These are phyloP conservation scores for Drosophila leontia DNA, from an alignment of 1,140 invertebrate genomes.

Conservation along the genomic window DNA sequence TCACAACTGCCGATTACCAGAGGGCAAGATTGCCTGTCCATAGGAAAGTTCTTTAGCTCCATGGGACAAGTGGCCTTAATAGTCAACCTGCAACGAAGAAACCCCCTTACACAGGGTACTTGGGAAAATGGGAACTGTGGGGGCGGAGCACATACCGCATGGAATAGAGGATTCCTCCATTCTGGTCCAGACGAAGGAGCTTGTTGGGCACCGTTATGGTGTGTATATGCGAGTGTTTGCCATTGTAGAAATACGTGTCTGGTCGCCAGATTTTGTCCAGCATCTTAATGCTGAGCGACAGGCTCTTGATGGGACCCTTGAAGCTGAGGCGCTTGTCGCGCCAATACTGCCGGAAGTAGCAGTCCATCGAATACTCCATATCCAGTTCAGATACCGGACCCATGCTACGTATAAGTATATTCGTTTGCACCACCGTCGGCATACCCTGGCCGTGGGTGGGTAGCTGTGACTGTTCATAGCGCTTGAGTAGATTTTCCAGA, in stretches of 20 bases:
- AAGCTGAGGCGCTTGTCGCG: slow-evolving; percentile 93
- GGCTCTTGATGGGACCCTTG: slow-evolving; percentile 91
- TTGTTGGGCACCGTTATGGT: slow-evolving; percentile 98
- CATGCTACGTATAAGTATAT: slow-evolving; percentile 97
- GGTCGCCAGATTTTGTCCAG: slow-evolving; percentile 97
- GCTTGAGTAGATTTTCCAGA: slow-evolving; percentile 93
- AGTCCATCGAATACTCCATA: slow-evolving; percentile 99
- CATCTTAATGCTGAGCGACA: slow-evolving; percentile 96
- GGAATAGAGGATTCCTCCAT: slow-evolving; percentile 97
- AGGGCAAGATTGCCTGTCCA: slow-evolving; percentile 97
- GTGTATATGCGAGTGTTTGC: slow-evolving; percentile 97
- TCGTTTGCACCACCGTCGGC: slow-evolving; percentile 95
- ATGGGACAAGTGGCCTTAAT: slow-evolving; percentile 99
- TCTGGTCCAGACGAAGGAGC: slow-evolving; percentile 93
- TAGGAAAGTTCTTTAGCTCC: slow-evolving; percentile 98
- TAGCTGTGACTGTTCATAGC: slow-evolving; percentile 95
- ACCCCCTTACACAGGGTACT: too few relatives aligned
- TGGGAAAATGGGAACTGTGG: too few relatives aligned
- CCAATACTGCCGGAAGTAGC: slow-evolving; percentile 97
- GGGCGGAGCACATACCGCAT: slow-evolving; percentile 90
- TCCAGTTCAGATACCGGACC: slow-evolving; percentile 97
- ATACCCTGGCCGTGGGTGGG: slow-evolving; percentile 93
- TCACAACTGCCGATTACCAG: slow-evolving; percentile 97
- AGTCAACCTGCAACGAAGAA: slow-evolving; percentile 90
- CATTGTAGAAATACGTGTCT: slow-evolving; percentile 97